These are phyloP conservation scores for Siderastrea siderea DNA, from an alignment of 92 coral and sea anemone species.

Conservation along the genomic window DNA sequence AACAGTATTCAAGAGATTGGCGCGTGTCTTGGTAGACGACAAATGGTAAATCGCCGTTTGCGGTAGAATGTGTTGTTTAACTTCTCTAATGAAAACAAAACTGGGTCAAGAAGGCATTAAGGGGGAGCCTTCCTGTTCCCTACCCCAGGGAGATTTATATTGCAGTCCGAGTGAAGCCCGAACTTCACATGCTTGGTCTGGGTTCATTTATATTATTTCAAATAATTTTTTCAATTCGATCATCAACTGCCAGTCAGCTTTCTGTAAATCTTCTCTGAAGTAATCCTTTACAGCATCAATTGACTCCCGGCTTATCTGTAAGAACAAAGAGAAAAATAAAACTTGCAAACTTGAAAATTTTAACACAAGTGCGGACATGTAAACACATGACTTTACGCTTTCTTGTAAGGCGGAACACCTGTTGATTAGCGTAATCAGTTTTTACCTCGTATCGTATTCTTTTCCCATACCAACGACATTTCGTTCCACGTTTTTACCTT, in stretches of 20 bases:
- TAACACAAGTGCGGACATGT: too few species aligned
- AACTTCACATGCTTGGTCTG: not conserved
- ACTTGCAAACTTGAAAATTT: too few species aligned
- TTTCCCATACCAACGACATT: not conserved
- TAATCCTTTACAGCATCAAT: slow-evolving; percentile 97
- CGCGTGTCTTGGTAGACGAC: too few species aligned
- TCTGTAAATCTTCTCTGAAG: slow-evolving; percentile 97
- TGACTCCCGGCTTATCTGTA: slow-evolving; percentile 95
- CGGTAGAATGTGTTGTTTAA: not conserved
- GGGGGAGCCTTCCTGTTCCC: not conserved
- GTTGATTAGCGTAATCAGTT: too few species aligned
- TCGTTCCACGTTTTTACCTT: not conserved
- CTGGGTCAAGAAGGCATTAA: not conserved
- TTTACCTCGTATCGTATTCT: too few species aligned
- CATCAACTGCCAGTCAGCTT: slow-evolving; percentile 98
- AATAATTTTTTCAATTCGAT: slow-evolving; percentile 93
- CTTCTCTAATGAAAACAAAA: too few species aligned
- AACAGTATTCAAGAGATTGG: too few species aligned
- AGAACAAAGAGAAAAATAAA: not conserved
- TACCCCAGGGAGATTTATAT: not conserved
- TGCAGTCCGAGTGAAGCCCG: not conserved
- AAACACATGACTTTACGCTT: too few species aligned
- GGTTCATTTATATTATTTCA: slow-evolving; percentile 78
- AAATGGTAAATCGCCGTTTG: too few species aligned
- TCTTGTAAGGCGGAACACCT: too few species aligned